Evolutionary conservation across 2,888 invertebrate genomes (phyloP), one percentile per base, ranked within the genome.

Genomic region (Stegophylla sp.): DNA sequence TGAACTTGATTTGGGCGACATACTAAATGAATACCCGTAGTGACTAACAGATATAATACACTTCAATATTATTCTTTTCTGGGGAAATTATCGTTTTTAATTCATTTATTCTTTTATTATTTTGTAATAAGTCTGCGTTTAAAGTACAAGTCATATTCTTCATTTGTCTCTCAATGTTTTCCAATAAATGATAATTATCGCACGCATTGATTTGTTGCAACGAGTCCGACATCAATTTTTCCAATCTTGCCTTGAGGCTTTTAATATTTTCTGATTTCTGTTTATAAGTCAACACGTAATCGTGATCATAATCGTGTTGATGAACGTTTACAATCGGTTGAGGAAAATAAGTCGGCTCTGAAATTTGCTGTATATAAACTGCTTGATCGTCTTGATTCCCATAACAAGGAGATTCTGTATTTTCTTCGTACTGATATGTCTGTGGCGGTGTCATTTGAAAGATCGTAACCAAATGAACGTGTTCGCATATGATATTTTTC

Each of bases 401-500:
- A 73, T 28, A 41, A 20, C 56, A 13, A 23, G 1, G 1, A 34
- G 1, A 28, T n/a, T 71, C 45, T 53, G 26, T 15, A 15, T 41
- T 48, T 23, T 71, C 34, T 61, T 34, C 23, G 20, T 41, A 53
- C 13, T 76, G 75, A 13, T 3, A 26, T 43, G n/a, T n/a, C n/a
- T 53, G 23, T 7, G 23, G 12, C 5, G 23, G 12, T 43, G 41
- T 66, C n/a, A 1, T 26, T 76, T 76, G 67, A 34, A 45, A 82
- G 10, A 67, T 20, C 20, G 67, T 59, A 20, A 53, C 28, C 23
- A 77, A 76, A 71, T 82, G 82, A 43, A 82, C 34, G 23, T 82
- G 82, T 43, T 77, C 67, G 7, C 82, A 82, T 23, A 82, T 82
- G 43, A 77, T 66, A 1, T 0, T 63, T 61, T 75, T 82, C 10